Evolutionary conservation across 2,113 vertebrate species (phyloP), one percentile per base, ranked within the genome.

Genomic region (Lagopus leucura): DNA sequence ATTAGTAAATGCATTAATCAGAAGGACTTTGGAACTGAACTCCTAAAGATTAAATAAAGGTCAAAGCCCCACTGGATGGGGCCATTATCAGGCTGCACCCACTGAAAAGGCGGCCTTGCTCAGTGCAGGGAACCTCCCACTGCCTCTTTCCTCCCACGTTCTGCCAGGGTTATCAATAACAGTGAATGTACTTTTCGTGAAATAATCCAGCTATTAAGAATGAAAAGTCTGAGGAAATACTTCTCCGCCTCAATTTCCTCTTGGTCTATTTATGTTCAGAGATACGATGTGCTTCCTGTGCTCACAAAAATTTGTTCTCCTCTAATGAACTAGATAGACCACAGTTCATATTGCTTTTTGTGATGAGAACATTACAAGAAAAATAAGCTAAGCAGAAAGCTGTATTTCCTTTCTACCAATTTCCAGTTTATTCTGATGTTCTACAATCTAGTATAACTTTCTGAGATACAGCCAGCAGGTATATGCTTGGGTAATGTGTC

Each of bases 201-300:
- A 96, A 76, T 77, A 91, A 88, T 77, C 64, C 24, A 93, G 75
- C 45, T 90, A 36, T 76, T 88, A 84, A 60, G 63, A 43, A 65
- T 85, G 64, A 91, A 67, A 82, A 74, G n/a, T 73, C 89, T 79
- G 74, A 95, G 89, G 89, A 96, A 95, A 95, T 89, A 87, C 64
- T 94, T 79, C 77, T 89, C 67, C 73, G 30, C 34, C n/a, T 76
- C 45, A 64, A 67, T 82, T 89, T 95, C 94, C 94, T 89, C 52
- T 47, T 66, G 55, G 38, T 77, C 95, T 95, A 85, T 93, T 91
- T 94, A 80, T 93, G 85, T 60, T 82, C 89, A 71, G 67, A 88
- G 84, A 86, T 87, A 78, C 10, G 50, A 89, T 92, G 87, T 38
- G 60, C 79, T 96, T 96, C 94, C 89, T 95, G 94, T 0, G 3